Percentiles rank a stretch among this genome's conserved stretches.
These are phyloP conservation scores for Neuroterus valhalla DNA, from an alignment of 1,140 invertebrate genomes.

Conservation along the genomic window DNA sequence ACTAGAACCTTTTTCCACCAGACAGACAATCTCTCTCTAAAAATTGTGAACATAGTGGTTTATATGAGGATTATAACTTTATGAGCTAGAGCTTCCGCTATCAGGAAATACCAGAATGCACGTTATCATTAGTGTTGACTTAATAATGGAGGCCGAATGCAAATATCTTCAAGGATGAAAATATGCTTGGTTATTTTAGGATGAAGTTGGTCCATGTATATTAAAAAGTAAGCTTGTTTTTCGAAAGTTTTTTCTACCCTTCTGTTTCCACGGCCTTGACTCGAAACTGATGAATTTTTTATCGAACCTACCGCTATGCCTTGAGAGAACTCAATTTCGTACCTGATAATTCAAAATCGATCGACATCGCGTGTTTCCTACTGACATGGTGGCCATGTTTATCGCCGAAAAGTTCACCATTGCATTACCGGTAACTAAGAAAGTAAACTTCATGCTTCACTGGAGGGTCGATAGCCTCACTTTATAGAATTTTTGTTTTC, in stretches of 20 bases:
- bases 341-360: slow-evolving; percentile 16
- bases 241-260: not conserved
- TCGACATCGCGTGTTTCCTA: slow-evolving; percentile 11
- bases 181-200: not conserved
- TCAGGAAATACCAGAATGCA: too few species aligned
- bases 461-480: not conserved
- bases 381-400: slow-evolving; percentile 4
- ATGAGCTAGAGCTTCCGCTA: too few species aligned
- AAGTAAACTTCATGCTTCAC: slow-evolving; percentile 12
- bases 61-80: too few species aligned
- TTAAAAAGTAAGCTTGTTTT: slow-evolving; percentile 3
- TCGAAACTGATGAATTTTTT: slow-evolving; percentile 16
- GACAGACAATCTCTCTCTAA: too few species aligned
- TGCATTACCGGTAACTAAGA: slow-evolving; percentile 8
- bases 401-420: slow-evolving; percentile 6
- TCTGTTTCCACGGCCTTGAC: not conserved
- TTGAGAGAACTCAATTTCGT: slow-evolving; percentile 3
- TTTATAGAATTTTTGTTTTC: not conserved
- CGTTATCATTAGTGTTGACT: too few species aligned
- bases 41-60: too few species aligned
- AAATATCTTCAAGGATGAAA: not conserved
- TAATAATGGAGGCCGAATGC: not conserved
- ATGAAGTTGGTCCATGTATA: not conserved
- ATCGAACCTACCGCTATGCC: not conserved
- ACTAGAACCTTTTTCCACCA: too few species aligned